Evolutionary conservation across 1,140 invertebrate genomes (phyloP).

Genomic region (Pachypsylla venusta): DNA sequence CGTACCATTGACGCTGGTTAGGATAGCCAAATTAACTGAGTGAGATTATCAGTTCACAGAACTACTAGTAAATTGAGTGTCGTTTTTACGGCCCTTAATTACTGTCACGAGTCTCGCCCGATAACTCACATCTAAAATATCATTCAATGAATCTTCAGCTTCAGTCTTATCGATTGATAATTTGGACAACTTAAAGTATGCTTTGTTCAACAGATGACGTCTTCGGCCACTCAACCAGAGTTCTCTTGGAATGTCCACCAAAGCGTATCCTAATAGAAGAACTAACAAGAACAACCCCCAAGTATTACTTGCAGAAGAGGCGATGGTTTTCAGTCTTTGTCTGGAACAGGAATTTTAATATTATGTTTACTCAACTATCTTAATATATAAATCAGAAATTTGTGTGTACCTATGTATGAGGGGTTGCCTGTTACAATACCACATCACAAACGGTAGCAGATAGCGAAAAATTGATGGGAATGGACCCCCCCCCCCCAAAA

Average conservation of each 20-base stretch:
- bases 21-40: too few relatives aligned
- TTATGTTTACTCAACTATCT: too few relatives aligned
- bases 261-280: slow-evolving; percentile 84
- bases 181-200: slow-evolving; percentile 96
- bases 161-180: slow-evolving; percentile 91
- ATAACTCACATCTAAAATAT: slow-evolving; percentile 67
- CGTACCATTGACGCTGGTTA: too few relatives aligned
- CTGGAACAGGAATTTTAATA: too few relatives aligned
- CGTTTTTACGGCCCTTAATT: background rate
- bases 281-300: slow-evolving; percentile 97
- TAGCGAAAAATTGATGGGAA: too few relatives aligned
- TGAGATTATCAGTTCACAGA: too few relatives aligned
- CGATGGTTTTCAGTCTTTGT: slow-evolving; percentile 86
- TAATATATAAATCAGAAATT: too few relatives aligned
- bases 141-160: slow-evolving; percentile 89
- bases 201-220: slow-evolving; percentile 65
- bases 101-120: background rate
- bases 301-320: slow-evolving; percentile 97
- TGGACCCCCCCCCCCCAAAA: too few relatives aligned
- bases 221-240: slow-evolving; percentile 73
- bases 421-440: too few relatives aligned
- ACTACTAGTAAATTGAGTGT: too few relatives aligned
- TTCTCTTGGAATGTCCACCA: slow-evolving; percentile 86
- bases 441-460: too few relatives aligned
- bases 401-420: too few relatives aligned